Percentiles rank a stretch among this genome's conserved stretches.
phyloP scores from a whole-genome alignment of 2,888 invertebrate genomes.

The Mesopsocus fuscifrons region DNA sequence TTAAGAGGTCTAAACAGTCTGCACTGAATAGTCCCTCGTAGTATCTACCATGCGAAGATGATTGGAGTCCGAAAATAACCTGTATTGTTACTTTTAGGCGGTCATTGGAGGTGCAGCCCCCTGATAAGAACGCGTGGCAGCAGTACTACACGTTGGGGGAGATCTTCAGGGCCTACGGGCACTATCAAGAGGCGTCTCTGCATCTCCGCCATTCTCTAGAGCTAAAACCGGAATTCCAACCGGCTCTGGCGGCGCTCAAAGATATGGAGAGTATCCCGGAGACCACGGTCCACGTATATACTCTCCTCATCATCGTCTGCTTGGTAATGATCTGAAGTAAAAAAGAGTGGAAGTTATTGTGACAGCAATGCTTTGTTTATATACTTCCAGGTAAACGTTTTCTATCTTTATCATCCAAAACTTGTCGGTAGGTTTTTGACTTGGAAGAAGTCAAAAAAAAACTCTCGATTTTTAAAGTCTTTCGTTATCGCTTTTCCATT shows the following conservation, averaged over 20 bases:
- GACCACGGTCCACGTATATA: conserved; percentile 66
- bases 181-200: conserved; percentile 69
- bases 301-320: conserved; percentile 69
- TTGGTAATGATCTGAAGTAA: conserved; percentile 35
- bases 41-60: background rate
- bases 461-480: too few species aligned
- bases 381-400: background rate
- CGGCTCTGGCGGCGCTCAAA: conserved; percentile 55
- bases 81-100: conserved; percentile 38
- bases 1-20: too few species aligned
- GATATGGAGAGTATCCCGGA: conserved; percentile 68
- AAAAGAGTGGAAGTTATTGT: conserved; percentile 9
- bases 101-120: conserved; percentile 66
- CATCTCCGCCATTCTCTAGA: conserved; percentile 68
- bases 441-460: too few species aligned
- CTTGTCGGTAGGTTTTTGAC: conserved; percentile 16
- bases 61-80: background rate
- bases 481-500: too few species aligned
- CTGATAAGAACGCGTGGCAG: conserved; percentile 75
- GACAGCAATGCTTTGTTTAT: background rate
- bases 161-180: conserved; percentile 79
- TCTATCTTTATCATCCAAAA: conserved; percentile 5
- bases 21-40: background rate
- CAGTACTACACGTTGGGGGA: conserved; percentile 83
- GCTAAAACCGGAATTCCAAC: conserved; percentile 67